phyloP scores from a whole-genome alignment of 2,797 vertebrate species.

The Orestias chungarensis region DNA sequence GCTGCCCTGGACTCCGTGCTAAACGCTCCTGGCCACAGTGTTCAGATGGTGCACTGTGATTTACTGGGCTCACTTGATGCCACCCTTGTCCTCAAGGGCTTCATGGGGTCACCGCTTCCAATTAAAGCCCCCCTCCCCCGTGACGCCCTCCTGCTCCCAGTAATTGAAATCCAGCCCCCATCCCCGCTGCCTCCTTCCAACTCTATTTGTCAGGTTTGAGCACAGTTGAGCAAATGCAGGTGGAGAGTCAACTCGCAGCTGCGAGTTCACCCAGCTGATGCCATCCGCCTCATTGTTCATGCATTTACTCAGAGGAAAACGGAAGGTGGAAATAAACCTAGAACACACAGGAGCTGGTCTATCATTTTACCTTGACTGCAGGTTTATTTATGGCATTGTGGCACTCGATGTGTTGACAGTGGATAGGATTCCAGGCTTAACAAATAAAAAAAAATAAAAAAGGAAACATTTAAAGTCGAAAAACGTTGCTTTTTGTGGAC shows the following conservation, averaged over 20 bases:
- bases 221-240: constrained; percentile 65
- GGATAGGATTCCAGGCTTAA: constrained; percentile 98
- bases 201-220: constrained; percentile 69
- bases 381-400: constrained; percentile 99
- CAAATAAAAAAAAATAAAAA: constrained; percentile 10
- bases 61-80: constrained; percentile 70
- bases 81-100: constrained; percentile 67
- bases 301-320: constrained; percentile 54
- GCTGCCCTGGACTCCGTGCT: constrained; percentile 55
- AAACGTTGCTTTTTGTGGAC: constrained; percentile 23
- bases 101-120: constrained; percentile 74
- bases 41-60: constrained; percentile 74
- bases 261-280: constrained; percentile 50
- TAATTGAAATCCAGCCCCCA: constrained; percentile 77
- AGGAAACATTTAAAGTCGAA: constrained; percentile 4
- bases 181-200: constrained; percentile 46
- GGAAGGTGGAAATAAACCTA: constrained; percentile 27
- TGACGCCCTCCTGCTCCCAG: constrained; percentile 56
- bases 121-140: constrained; percentile 63
- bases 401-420: constrained; percentile 99
- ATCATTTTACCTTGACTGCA: constrained; percentile 91
- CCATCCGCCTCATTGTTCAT: constrained; percentile 55
- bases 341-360: neutral
- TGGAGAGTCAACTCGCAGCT: too few relatives aligned
- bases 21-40: constrained; percentile 63